Evolutionary conservation across 2,797 vertebrate species (phyloP).

Genomic region (Gobionotothen gibberifrons): DNA sequence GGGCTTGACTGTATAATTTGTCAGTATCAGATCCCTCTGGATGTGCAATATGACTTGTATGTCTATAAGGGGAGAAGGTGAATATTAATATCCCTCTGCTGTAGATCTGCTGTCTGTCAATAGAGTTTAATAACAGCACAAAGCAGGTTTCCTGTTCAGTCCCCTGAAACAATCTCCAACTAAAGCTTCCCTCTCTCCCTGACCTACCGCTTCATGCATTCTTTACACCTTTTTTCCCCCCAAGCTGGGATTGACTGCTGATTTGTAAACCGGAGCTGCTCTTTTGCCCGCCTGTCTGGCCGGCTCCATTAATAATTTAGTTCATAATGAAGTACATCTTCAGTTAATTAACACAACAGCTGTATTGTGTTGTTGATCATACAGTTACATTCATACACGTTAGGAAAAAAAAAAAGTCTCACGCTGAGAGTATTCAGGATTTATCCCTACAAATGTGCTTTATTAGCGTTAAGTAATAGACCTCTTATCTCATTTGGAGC

Average conservation of each 20-base stretch:
- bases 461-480: slow-evolving; percentile 68
- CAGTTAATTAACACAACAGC: slow-evolving; percentile 72
- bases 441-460: slow-evolving; percentile 51
- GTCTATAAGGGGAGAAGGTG: slow-evolving; percentile 45
- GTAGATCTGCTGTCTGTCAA: slow-evolving; percentile 40
- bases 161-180: slow-evolving; percentile 49
- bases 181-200: slow-evolving; percentile 19
- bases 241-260: slow-evolving; percentile 35
- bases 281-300: slow-evolving; percentile 59
- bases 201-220: slow-evolving; percentile 49
- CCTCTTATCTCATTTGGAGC: slow-evolving; percentile 68
- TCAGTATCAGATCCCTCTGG: slow-evolving; percentile 48
- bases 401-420: slow-evolving; percentile 28
- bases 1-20: slow-evolving; percentile 64
- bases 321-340: slow-evolving; percentile 74
- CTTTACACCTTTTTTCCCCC: slow-evolving; percentile 43
- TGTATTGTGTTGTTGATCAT: slow-evolving; percentile 62
- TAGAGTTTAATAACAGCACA: slow-evolving; percentile 53
- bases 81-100: slow-evolving; percentile 53
- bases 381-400: slow-evolving; percentile 52
- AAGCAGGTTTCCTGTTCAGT: slow-evolving; percentile 29
- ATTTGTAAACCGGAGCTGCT: slow-evolving; percentile 60
- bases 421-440: slow-evolving; percentile 41
- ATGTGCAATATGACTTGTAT: slow-evolving; percentile 60
- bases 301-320: slow-evolving; percentile 72